Conservation (phyloP, 2,888 invertebrate species). For the Oligia fasciuncula region DNA sequence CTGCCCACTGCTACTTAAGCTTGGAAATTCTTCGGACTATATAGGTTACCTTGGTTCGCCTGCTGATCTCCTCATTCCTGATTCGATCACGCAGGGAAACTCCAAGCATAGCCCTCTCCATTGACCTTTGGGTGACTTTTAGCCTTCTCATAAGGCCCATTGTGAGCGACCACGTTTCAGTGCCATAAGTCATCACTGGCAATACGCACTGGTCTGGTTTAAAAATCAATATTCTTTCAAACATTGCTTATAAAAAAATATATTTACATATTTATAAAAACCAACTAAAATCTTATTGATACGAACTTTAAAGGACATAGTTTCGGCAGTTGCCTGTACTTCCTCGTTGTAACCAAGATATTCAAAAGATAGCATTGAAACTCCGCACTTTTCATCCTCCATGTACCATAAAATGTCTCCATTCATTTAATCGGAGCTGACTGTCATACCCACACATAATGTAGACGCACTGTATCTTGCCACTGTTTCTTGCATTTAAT, state of each 20-base stretch:
- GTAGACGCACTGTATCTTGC: conserved; percentile 76
- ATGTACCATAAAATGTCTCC: not conserved
- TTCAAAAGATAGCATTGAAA: conserved; percentile 10
- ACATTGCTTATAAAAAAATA: not conserved
- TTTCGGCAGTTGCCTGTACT: conserved; percentile 1
- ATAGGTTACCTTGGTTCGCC: no score
- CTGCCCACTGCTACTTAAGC: no score
- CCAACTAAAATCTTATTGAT: not conserved
- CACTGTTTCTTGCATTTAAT: conserved; percentile 84
- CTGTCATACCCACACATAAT: conserved; percentile 24
- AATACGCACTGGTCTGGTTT: no score
- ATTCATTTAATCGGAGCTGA: conserved; percentile 5
- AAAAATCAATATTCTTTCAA: not conserved
- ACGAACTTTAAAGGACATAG: not conserved
- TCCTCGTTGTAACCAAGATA: conserved; percentile 5
- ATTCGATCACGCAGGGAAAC: no score
- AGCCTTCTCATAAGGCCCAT: no score
- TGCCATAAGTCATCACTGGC: no score
- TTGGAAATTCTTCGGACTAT: no score
- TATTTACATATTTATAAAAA: not conserved
- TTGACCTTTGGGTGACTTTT: no score
- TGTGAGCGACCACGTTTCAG: no score
- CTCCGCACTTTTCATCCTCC: conserved; percentile 5
- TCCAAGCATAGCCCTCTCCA: no score
- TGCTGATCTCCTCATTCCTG: no score